Base-by-base conservation (phyloP, 2,113 vertebrate species). In the Cyprinodon brontotheroides region DNA sequence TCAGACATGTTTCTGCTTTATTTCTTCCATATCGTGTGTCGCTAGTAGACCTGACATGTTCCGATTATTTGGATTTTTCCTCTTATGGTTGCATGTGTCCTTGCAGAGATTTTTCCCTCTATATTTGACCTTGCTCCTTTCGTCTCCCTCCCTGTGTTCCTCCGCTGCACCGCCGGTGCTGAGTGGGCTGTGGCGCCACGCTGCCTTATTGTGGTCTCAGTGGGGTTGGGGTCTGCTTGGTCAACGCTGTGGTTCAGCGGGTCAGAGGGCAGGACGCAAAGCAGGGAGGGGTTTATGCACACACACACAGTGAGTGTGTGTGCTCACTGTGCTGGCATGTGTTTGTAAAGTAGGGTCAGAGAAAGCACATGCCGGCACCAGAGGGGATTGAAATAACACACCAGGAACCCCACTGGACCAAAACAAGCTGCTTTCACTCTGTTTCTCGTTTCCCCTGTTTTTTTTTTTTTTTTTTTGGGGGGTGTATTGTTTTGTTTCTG, bases 301-400 rank as follows among this genome's bases (percentile, higher is more conserved):
- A 65, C 77, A 73, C 65, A 79, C 43, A 61, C 53, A 72, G 77
- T 67, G 69, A 73, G 75, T 79, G 81, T 68, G 45, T 77, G 72
- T 53, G 71, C 87, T 61, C 9, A 17, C 13, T 77, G 72, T 53
- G 71, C 87, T 61, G 17, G 39, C 13, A 59, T 63, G 65, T 63
- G 66, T 45, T 20, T 62, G 62, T 80, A 47, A 72, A 77, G 78
- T 87, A 80, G 53, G 91, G 94, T 94, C 93, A 93, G 88, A 88
- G 90, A 91, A 82, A 92, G 86, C 85, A 84, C 86, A 87, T 75
- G 68, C 74, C 90, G 78, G 87, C 91, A 76, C 85, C 64, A 66
- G 89, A 93, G 89, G 80, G 72, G 11, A 84, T 92, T 93, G 78
- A 85, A 95, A 94, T 88, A 93, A 93, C 92, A 93, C 92, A 86